phyloP scores from a whole-genome alignment of 2,113 vertebrate genomes.

The Phoxinus phoxinus region DNA sequence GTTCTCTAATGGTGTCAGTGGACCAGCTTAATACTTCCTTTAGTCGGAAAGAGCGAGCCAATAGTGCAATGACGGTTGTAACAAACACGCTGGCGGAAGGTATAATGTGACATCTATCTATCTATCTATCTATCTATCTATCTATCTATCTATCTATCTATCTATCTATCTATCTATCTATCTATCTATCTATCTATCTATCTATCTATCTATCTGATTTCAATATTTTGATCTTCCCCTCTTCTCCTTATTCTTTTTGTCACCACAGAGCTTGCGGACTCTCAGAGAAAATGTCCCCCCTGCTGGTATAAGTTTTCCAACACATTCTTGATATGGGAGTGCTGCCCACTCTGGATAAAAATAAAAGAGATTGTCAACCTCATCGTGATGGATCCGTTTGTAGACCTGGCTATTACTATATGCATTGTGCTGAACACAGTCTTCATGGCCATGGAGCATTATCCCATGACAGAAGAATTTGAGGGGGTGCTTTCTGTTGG shows the following conservation, averaged over 20 bases:
- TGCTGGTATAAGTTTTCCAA: conserved; percentile 99
- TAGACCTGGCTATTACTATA: conserved; percentile 97
- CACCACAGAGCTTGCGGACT: conserved; percentile 90
- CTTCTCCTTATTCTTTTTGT: background rate
- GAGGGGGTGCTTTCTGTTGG: conserved; percentile 84
- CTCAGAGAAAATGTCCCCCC: conserved; percentile 94
- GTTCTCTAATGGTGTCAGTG: conserved; percentile 95
- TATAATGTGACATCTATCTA: conserved; percentile 60
- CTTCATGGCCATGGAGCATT: conserved; percentile 99
- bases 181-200: background rate
- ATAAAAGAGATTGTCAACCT: conserved; percentile 92
- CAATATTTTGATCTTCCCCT: conserved; percentile 25
- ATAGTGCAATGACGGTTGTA: conserved; percentile 93
- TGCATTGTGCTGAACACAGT: conserved; percentile 97
- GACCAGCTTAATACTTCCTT: conserved; percentile 94
- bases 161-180: background rate
- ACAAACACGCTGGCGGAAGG: conserved; percentile 96
- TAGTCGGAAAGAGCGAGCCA: conserved; percentile 90
- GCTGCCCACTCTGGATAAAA: conserved; percentile 90
- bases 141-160: background rate
- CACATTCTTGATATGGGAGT: conserved; percentile 95
- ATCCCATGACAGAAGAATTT: conserved; percentile 90
- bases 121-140: background rate
- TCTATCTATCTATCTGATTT: background rate
- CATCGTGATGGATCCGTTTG: conserved; percentile 98